Base-by-base conservation (phyloP, 92 coral and sea anemone species). In the Hydrozoanthus gracilis region DNA sequence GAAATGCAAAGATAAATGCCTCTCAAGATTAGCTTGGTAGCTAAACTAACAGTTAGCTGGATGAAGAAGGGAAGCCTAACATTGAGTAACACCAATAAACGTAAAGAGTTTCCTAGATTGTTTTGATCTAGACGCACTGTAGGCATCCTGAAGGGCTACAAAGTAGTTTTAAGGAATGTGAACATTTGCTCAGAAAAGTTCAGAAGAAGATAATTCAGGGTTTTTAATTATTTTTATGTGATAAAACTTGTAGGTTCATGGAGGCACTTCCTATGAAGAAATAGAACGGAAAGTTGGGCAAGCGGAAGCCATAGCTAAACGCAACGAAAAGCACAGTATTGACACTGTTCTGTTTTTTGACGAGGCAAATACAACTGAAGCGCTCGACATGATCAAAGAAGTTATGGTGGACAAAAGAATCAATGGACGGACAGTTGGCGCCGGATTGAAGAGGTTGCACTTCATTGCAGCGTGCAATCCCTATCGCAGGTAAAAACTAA, bases 391-490 rank as follows among this genome's bases (percentile, higher is more conserved):
- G 74, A 90, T 94, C 58, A 91, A 93, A 85, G 96, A 92, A 82
- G 90, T 93, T 17, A 93, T 93, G 96, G 96, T 93, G 60, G 96
- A 93, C 71, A 89, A 91, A 65, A 87, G 93, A 46, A 83, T 93
- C 49, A 87, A 89, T 44, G 96, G 96, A 14, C 89, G 91, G 49
- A 78, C 78, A 45, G 88, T 89, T 17, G 86, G 86, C 71, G 87
- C 60, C 8, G 89, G 87, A 47, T 85, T 89, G 54, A 71, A 83
- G 51, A 87, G 94, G 44, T 78, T 93, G 68, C 92, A 87, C 51
- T 91, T 90, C 54, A 93, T 93, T 55, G 93, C 93, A 45, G 93
- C 93, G 4, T 93, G 93, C 58, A 93, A 91, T 47, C 93, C 93
- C 0, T 91, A 91, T 82, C 80, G 93, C 10, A 91, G 77, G 93